Base-by-base conservation (phyloP, 1,140 invertebrate species). In the Popillia japonica region DNA sequence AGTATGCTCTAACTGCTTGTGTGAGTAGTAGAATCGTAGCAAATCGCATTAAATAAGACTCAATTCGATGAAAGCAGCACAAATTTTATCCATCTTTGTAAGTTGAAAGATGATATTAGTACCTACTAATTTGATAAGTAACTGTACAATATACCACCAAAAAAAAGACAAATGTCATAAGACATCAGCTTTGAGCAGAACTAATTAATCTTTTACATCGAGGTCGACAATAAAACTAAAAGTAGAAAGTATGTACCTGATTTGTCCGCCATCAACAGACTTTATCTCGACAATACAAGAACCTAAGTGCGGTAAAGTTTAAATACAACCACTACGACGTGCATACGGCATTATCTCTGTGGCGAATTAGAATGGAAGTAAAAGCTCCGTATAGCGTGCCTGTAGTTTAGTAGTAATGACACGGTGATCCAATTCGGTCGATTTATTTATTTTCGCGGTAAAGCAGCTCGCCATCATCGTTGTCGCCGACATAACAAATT, bases 361-460 rank as follows among this genome's bases (percentile, higher is more conserved):
- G n/a, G 17, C 14, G 48, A 17, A 55, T 55, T 55, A 55, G 48
- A 55, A 55, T 55, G 48, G 48, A 55, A 55, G 48, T 55, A 55
- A 55, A 55, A 55, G 48, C 48, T 34, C 4, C 27, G 4, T 34
- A 55, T 14, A 55, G 6, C 48, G 48, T 17, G 48, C 14, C 17
- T 17, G 48, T 55, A 55, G 42, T 44, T 10, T 44, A 55, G 48
- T 55, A 55, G 14, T 55, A 55, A 55, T 17, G 48, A 55, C 48
- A 55, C 14, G 11, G 48, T 55, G 48, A 55, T 55, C 48, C 17
- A 55, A 55, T 55, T 55, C 48, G 14, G 48, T 55, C 48, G 48
- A 55, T 55, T 55, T 55, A 55, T 55, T 55, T 17, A 55, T 55
- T 55, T 55, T 55, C 48, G 48, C 17, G 48, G 17, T 55, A 55